These are phyloP conservation scores for Leptinotarsa haldemani DNA, from an alignment of 2,888 invertebrate species.

Conservation along the genomic window DNA sequence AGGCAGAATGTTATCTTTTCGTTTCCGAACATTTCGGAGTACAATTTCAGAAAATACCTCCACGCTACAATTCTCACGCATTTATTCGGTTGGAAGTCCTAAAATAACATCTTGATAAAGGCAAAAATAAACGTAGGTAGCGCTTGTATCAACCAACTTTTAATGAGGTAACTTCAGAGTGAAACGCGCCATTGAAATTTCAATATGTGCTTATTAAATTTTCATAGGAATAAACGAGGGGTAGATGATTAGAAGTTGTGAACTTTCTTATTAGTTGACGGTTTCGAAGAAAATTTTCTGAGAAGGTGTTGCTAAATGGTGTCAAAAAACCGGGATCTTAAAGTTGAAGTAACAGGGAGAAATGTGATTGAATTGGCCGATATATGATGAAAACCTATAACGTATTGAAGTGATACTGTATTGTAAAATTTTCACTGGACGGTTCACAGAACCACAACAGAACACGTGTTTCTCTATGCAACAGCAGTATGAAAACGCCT, in stretches of 20 bases:
- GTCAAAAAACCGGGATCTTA: not conserved
- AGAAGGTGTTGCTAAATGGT: not conserved
- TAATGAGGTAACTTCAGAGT: constrained; percentile 32
- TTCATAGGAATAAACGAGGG: constrained; percentile 20
- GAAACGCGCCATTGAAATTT: constrained; percentile 36
- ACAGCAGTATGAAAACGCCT: too few species aligned
- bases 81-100: constrained; percentile 1
- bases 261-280: not conserved
- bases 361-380: too few species aligned
- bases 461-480: too few species aligned
- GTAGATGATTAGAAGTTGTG: not conserved
- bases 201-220: constrained; percentile 37
- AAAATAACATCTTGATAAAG: constrained; percentile 22
- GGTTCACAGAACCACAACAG: too few species aligned
- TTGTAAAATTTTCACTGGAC: too few species aligned
- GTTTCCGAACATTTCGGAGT: constrained; percentile 24
- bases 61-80: constrained; percentile 25
- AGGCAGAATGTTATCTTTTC: constrained; percentile 31
- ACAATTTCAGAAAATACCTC: constrained; percentile 26
- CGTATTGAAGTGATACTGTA: too few species aligned
- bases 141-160: constrained; percentile 32
- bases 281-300: not conserved
- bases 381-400: too few species aligned
- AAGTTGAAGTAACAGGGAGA: too few species aligned
- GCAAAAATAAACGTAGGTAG: constrained; percentile 7